phyloP scores from a whole-genome alignment of 2,888 invertebrate genomes.

The Hyles lineata region DNA sequence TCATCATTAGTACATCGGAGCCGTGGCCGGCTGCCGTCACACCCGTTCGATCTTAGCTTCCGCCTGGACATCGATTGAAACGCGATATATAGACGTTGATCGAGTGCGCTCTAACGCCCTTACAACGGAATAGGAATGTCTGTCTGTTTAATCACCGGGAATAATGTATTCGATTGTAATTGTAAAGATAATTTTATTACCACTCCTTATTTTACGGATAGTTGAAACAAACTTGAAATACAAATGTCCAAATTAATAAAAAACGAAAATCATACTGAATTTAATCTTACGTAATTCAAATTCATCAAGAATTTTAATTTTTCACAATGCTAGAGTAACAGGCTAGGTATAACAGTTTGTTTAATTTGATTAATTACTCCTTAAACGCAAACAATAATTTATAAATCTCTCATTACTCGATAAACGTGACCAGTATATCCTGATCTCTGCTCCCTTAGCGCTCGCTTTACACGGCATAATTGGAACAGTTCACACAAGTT shows the following conservation, averaged over 20 bases:
- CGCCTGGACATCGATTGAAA: constrained; percentile 24
- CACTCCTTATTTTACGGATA: no score
- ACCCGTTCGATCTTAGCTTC: constrained; percentile 23
- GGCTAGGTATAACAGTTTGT: no score
- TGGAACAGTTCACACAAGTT: constrained; percentile 6
- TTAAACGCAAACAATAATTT: no score
- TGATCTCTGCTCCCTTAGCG: background rate
- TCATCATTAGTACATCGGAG: constrained; percentile 17
- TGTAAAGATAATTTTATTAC: background rate
- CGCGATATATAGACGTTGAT: constrained; percentile 12
- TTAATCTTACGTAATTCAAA: no score
- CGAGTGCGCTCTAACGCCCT: constrained; percentile 9
- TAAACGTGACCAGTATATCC: background rate
- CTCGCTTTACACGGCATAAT: background rate
- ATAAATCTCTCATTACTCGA: background rate
- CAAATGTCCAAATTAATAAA: no score
- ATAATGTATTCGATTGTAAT: constrained; percentile 5
- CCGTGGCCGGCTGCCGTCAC: background rate
- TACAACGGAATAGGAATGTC: background rate
- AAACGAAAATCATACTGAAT: no score
- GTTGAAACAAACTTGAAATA: no score
- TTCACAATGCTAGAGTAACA: no score
- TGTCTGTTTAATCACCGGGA: background rate
- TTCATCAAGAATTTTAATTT: no score
- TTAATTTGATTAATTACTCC: no score